These are phyloP conservation scores for Sicus ferrugineus DNA, from an alignment of 2,888 invertebrate genomes.

Conservation along the genomic window DNA sequence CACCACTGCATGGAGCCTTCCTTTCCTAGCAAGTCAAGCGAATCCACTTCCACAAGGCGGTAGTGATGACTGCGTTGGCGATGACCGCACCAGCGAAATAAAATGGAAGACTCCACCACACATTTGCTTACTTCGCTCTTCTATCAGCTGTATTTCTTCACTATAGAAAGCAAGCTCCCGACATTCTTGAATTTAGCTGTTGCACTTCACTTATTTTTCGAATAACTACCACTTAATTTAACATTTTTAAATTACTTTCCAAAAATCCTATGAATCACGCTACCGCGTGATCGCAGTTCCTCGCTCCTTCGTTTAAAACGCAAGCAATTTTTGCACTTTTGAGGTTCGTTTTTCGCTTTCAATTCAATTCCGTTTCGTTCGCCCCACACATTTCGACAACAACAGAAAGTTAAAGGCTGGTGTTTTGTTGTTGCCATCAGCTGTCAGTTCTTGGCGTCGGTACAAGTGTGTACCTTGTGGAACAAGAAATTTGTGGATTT, in stretches of 20 bases:
- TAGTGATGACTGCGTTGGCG: not conserved
- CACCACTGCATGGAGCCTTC: too few relatives aligned
- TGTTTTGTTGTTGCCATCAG: slow-evolving; percentile 9
- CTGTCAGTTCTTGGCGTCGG: slow-evolving; percentile 24
- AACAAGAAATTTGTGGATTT: not conserved
- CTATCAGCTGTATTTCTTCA: too few relatives aligned
- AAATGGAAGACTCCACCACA: not conserved
- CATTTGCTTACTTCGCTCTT: not conserved
- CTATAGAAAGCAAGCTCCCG: too few relatives aligned
- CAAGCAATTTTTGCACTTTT: slow-evolving; percentile 15
- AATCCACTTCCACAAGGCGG: not conserved
- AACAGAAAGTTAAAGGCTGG: not conserved
- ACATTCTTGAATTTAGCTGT: too few relatives aligned
- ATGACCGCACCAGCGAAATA: not conserved
- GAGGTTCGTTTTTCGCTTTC: not conserved
- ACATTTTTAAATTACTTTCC: not conserved
- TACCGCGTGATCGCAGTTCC: slow-evolving; percentile 18
- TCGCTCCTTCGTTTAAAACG: not conserved
- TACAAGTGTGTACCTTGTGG: slow-evolving; percentile 21
- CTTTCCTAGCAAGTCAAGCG: not conserved
- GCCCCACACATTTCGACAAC: slow-evolving; percentile 22
- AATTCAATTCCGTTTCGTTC: slow-evolving; percentile 41
- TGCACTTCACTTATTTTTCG: not conserved
- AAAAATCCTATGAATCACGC: not conserved
- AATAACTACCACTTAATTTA: not conserved